phyloP scores from a whole-genome alignment of 2,888 invertebrate genomes.

The Tryphoninae sp. region DNA sequence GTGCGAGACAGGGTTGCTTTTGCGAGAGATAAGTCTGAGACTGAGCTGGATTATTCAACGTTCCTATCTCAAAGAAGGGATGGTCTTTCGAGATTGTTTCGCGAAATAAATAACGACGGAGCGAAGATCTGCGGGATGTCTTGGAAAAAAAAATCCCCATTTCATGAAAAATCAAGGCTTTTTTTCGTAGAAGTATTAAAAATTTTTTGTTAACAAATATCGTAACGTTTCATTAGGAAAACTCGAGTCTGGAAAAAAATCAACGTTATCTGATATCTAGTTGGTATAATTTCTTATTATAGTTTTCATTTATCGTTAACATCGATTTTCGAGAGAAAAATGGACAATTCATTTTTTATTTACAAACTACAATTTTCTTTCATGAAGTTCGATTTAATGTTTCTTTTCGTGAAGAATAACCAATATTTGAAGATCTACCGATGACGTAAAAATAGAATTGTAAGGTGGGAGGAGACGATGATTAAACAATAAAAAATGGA shows the following conservation, averaged over 20 bases:
- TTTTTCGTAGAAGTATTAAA: not conserved
- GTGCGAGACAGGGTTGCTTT: constrained; percentile 18
- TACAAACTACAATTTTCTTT: too few species aligned
- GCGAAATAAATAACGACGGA: not conserved
- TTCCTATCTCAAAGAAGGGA: not conserved
- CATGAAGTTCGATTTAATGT: not conserved
- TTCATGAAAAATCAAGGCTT: not conserved
- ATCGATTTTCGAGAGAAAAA: not conserved
- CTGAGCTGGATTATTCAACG: constrained; percentile 8
- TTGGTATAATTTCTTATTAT: too few species aligned
- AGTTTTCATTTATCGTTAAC: too few species aligned
- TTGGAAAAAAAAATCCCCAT: not conserved
- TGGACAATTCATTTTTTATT: too few species aligned
- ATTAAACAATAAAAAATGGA: not conserved
- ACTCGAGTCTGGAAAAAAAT: too few species aligned
- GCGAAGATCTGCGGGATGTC: too few species aligned
- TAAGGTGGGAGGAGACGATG: not conserved
- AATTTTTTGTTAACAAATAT: too few species aligned
- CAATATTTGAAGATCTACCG: constrained; percentile 17
- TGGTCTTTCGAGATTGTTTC: not conserved
- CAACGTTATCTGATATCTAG: too few species aligned
- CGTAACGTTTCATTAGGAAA: too few species aligned
- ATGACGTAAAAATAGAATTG: constrained; percentile 15
- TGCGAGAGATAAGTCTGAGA: not conserved
- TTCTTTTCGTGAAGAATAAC: not conserved